Percentiles rank a stretch among this genome's conserved stretches.
Evolutionary conservation across 2,113 vertebrate genomes (phyloP).

Genomic region (Pterophyllum scalare): DNA sequence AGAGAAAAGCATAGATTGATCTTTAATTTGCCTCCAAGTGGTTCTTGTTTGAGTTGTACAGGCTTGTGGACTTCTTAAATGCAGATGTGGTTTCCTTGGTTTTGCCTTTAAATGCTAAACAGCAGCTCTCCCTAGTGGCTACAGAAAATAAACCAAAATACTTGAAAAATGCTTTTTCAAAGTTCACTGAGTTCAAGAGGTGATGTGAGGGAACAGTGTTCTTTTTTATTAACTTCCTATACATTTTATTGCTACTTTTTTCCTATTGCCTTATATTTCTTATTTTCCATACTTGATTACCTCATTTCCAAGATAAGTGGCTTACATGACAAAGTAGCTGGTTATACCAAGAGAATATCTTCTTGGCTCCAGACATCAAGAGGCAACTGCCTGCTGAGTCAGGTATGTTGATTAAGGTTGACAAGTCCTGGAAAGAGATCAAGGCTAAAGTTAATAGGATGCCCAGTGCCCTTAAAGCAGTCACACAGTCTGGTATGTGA

Average conservation of each 20-base stretch:
- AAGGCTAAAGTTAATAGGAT: conserved; percentile 84
- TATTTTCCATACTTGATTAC: not conserved
- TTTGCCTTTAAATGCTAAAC: conserved; percentile 18
- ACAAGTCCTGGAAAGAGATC: conserved; percentile 89
- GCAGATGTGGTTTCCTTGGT: conserved; percentile 5
- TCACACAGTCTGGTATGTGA: conserved; percentile 81
- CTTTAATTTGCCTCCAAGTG: not conserved
- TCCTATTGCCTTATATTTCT: not conserved
- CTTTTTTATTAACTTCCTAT: not conserved
- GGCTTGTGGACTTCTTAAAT: not conserved
- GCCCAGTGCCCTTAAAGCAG: conserved; percentile 82
- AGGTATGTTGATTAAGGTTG: conserved; percentile 88
- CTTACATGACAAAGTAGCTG: conserved; percentile 87
- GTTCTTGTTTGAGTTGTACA: not conserved
- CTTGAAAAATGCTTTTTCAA: not conserved
- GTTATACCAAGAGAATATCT: conserved; percentile 88
- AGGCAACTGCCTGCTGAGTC: conserved; percentile 86
- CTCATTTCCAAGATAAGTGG: conserved; percentile 83
- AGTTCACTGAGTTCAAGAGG: not conserved
- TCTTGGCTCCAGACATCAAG: conserved; percentile 86
- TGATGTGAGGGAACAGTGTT: not conserved
- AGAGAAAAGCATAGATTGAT: not conserved
- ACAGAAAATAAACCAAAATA: not conserved
- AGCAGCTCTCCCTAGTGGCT: conserved; percentile 52
- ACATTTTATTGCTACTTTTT: not conserved